Percentiles rank a stretch among this genome's conserved stretches.
These are phyloP conservation scores for Channa striata DNA, from an alignment of 2,797 vertebrate genomes.

Conservation along the genomic window DNA sequence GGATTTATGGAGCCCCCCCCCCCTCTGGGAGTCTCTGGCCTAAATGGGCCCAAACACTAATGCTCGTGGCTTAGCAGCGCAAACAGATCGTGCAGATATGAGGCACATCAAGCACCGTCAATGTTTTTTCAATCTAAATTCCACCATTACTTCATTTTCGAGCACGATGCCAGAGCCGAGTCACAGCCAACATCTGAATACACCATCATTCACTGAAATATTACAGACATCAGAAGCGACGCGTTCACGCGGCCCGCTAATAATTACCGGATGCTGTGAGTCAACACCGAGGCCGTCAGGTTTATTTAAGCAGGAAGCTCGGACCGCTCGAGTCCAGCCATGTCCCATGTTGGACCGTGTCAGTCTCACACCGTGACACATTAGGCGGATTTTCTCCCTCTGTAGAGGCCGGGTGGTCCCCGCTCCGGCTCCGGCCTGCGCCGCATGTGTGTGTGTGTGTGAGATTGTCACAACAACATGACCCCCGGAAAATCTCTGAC, in stretches of 20 bases:
- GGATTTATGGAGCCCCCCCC: not conserved
- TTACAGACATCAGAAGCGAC: constrained; percentile 61
- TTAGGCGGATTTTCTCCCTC: constrained; percentile 54
- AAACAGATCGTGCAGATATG: constrained; percentile 62
- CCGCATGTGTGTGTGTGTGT: constrained; percentile 53
- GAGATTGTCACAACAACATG: constrained; percentile 79
- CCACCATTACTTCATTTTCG: constrained; percentile 74
- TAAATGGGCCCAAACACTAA: constrained; percentile 23
- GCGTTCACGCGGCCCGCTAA: constrained; percentile 55
- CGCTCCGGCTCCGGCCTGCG: constrained; percentile 28
- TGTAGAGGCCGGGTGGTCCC: constrained; percentile 82
- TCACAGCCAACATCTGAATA: constrained; percentile 77
- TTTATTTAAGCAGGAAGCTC: constrained; percentile 79
- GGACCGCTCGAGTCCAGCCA: constrained; percentile 67
- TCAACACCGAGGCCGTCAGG: constrained; percentile 71
- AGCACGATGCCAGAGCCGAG: constrained; percentile 64
- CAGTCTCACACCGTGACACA: constrained; percentile 74
- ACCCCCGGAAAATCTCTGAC: constrained; percentile 68
- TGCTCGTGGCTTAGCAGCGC: constrained; percentile 27
- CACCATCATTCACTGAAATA: constrained; percentile 73
- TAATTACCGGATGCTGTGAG: constrained; percentile 79
- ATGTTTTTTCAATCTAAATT: constrained; percentile 74
- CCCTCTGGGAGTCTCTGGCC: not conserved
- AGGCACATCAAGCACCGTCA: constrained; percentile 58
- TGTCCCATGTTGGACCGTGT: constrained; percentile 70